These are phyloP conservation scores for Parnassius glacialis DNA, from an alignment of 2,888 invertebrate species.

Conservation along the genomic window DNA sequence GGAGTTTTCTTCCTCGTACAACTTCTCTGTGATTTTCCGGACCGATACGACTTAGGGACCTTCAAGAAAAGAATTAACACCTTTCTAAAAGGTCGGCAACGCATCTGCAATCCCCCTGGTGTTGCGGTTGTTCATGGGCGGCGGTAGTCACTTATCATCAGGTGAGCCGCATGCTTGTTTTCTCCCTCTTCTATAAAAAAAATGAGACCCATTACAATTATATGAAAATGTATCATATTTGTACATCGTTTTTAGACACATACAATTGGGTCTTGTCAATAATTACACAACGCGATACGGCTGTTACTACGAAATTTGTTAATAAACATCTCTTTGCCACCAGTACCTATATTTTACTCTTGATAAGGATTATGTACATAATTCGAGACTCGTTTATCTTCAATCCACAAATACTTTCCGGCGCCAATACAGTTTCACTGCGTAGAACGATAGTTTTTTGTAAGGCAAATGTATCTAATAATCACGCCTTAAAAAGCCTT, in stretches of 20 bases:
- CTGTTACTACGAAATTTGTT: slow-evolving; percentile 28
- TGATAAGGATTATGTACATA: slow-evolving; percentile 18
- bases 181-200: too few relatives aligned
- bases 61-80: too few relatives aligned
- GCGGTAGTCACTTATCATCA: too few relatives aligned
- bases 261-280: slow-evolving; percentile 21
- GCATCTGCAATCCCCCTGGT: too few relatives aligned
- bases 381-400: slow-evolving; percentile 16
- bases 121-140: too few relatives aligned
- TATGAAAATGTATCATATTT: slow-evolving; percentile 1
- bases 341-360: slow-evolving; percentile 11
- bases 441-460: slow-evolving; percentile 13
- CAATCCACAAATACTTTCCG: slow-evolving; percentile 21
- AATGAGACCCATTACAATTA: too few relatives aligned
- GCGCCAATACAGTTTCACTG: slow-evolving; percentile 16
- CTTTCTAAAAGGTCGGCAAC: too few relatives aligned
- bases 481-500: slow-evolving; percentile 38
- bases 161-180: too few relatives aligned
- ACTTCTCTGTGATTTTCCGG: too few relatives aligned
- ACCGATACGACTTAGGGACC: too few relatives aligned
- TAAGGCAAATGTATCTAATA: slow-evolving; percentile 33
- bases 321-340: slow-evolving; percentile 20
- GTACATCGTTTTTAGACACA: slow-evolving; percentile 22
- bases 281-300: slow-evolving; percentile 18
- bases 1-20: too few relatives aligned